Evolutionary conservation across 2,113 vertebrate species (phyloP).

Genomic region (Gulo gulo): DNA sequence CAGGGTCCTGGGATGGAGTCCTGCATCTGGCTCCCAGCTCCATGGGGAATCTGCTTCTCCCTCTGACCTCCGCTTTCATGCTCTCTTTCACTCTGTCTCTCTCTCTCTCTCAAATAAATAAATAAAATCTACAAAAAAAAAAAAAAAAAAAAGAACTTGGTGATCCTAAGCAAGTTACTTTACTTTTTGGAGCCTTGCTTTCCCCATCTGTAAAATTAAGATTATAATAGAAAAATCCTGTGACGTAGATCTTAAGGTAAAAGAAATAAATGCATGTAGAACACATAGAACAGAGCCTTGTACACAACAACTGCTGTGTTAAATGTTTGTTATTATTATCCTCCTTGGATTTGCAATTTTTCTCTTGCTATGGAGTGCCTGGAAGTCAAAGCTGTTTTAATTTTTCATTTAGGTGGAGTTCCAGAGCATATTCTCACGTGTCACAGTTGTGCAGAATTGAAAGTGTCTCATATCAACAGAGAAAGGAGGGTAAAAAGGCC

Average conservation of each 20-base stretch:
- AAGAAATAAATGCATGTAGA: neutral
- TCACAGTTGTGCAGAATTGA: neutral
- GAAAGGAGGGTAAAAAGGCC: neutral
- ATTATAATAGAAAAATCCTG: neutral
- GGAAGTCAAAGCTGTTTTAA: neutral
- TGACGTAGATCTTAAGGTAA: neutral
- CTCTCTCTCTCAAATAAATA: too few relatives aligned
- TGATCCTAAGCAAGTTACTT: neutral
- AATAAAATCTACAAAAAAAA: too few relatives aligned
- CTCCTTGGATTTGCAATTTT: neutral
- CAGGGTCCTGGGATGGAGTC: too few relatives aligned
- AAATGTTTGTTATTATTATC: neutral
- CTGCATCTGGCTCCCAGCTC: too few relatives aligned
- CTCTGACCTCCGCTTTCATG: too few relatives aligned
- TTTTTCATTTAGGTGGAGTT: neutral
- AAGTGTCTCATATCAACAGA: neutral
- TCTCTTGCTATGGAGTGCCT: neutral
- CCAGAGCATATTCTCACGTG: neutral
- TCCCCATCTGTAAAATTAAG: too few relatives aligned
- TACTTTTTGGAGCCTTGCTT: neutral
- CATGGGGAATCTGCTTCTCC: too few relatives aligned
- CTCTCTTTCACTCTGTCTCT: too few relatives aligned
- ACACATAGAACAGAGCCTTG: neutral
- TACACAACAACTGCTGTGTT: neutral
- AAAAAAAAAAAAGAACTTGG: neutral